Conservation (phyloP, 2,888 invertebrate genomes). For the Lypha dubia region DNA sequence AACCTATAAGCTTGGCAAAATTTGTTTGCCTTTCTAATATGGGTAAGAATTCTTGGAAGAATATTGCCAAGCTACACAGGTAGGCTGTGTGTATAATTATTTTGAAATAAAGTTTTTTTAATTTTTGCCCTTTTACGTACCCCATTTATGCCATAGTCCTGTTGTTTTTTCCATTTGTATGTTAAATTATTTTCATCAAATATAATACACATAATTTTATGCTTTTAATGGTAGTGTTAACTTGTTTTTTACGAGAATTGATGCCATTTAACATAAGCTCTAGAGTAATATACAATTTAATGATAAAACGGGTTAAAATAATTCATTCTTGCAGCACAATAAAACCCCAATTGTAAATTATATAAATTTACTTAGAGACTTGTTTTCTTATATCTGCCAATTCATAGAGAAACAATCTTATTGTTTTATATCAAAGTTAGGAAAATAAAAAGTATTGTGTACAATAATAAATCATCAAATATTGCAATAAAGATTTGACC, state of each 20-base stretch:
- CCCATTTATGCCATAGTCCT: no score
- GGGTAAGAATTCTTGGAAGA: no score
- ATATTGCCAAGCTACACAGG: no score
- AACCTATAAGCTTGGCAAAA: no score
- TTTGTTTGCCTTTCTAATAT: no score
- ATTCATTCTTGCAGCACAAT: neutral
- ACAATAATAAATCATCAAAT: slow-evolving; percentile 60
- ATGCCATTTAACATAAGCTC: slow-evolving; percentile 62
- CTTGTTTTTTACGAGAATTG: slow-evolving; percentile 58
- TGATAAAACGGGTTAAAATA: slow-evolving; percentile 58
- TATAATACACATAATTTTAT: slow-evolving; percentile 42
- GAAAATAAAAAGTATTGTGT: slow-evolving; percentile 46
- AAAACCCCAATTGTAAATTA: neutral
- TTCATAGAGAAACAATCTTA: neutral
- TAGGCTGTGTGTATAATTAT: no score
- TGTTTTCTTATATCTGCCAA: neutral
- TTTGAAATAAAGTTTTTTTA: no score
- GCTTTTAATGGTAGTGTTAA: slow-evolving; percentile 55
- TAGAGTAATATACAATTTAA: slow-evolving; percentile 66
- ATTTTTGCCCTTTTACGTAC: no score
- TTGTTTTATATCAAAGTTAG: neutral
- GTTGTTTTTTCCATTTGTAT: no score
- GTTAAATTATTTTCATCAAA: no score
- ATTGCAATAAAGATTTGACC: slow-evolving; percentile 57
- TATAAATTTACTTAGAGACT: slow-evolving; percentile 2